Evolutionary conservation across 2,113 vertebrate species (phyloP).

Genomic region (Amphiprion ocellaris): DNA sequence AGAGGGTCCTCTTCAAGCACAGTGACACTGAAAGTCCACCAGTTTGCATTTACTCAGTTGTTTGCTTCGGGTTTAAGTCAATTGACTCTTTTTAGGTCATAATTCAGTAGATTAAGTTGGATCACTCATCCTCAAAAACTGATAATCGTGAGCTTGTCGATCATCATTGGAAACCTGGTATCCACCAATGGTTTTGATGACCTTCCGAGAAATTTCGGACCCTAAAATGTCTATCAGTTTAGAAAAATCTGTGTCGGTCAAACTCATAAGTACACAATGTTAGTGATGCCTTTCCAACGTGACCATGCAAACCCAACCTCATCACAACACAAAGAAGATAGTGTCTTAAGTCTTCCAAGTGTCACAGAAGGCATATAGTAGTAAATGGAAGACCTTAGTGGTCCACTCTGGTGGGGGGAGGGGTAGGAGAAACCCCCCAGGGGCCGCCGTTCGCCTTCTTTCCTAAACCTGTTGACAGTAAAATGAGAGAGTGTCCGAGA

Average conservation of each 20-base stretch:
- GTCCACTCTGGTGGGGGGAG: slow-evolving; percentile 54
- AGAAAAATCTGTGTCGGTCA: neutral
- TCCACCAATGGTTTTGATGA: no score
- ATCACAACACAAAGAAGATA: neutral
- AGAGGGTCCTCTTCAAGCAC: neutral
- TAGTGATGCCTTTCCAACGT: neutral
- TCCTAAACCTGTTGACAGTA: slow-evolving; percentile 50
- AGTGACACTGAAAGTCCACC: neutral
- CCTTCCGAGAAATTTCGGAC: neutral
- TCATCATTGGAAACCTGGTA: neutral
- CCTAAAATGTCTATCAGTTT: neutral
- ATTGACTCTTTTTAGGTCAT: no score
- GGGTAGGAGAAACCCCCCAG: slow-evolving; percentile 48
- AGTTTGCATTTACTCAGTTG: no score
- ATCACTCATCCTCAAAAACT: neutral
- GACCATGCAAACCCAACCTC: neutral
- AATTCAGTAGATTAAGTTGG: no score
- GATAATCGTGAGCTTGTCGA: no score
- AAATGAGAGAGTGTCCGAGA: slow-evolving; percentile 1
- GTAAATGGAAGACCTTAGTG: slow-evolving; percentile 57
- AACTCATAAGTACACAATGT: neutral
- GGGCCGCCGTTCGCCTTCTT: slow-evolving; percentile 56
- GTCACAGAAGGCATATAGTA: slow-evolving; percentile 19
- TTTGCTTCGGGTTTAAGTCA: no score
- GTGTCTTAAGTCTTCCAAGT: neutral